Evolutionary conservation across 2,888 invertebrate species (phyloP), one percentile per base, ranked within the genome.

Genomic region (Serripes groenlandicus): DNA sequence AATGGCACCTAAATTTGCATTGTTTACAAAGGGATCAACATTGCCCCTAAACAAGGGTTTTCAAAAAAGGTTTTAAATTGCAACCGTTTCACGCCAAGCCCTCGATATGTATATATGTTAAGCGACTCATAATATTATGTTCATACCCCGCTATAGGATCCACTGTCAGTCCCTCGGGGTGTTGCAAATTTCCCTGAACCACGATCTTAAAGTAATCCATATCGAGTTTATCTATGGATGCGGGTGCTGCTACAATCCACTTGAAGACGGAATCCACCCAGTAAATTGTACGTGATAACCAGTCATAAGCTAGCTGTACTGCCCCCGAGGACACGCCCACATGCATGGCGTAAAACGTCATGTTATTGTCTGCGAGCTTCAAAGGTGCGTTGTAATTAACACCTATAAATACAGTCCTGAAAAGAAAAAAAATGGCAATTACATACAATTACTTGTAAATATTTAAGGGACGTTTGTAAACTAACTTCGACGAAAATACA

Each of bases 101-200:
- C n/a, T n/a, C n/a, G n/a, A n/a, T n/a, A n/a, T n/a, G n/a, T n/a
- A n/a, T n/a, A n/a, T n/a, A n/a, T n/a, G n/a, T n/a, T n/a, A n/a
- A n/a, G n/a, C n/a, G n/a, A n/a, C n/a, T n/a, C n/a, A n/a, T n/a
- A n/a, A n/a, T n/a, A n/a, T n/a, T n/a, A 49, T 21, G 49, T 5
- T 1, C 78, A 21, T 72, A 82, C 82, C 78, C 78, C 30, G 72
- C 71, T 18, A 72, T 0, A 23, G 82, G 78, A 30, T 82, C 82
- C 15, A 82, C 49, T n/a, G 82, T 62, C 11, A 82, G 21, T 23
- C 82, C 82, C 28, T 78, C 75, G 0, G 82, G 82, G 0, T 64
- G n/a, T 11, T 78, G 62, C 18, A 82, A 34, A 60, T 71, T n/a
- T 5, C 5, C 32, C 18, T 35, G 7, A 30, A 52, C 71, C 34